Conservation (phyloP, 2,888 invertebrate genomes). For the Drosophila multiciliata region DNA sequence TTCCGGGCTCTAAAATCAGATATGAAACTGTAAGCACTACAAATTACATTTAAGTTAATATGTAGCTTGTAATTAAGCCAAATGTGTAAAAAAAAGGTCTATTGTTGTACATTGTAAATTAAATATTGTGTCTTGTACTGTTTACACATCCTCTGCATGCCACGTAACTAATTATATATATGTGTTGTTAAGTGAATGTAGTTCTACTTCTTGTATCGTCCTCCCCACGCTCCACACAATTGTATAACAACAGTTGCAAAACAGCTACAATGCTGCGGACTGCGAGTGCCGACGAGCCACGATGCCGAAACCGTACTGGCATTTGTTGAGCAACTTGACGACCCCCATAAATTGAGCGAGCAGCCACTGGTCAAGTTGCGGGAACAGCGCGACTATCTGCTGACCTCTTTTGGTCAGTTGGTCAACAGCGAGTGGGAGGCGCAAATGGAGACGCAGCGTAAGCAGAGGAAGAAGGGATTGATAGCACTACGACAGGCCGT, state of each 20-base stretch:
- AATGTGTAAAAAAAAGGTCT: neutral
- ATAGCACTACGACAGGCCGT: constrained; percentile 1
- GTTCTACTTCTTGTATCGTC: constrained; percentile 10
- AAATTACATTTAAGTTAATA: neutral
- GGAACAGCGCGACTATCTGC: constrained; percentile 56
- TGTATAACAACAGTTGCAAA: constrained; percentile 8
- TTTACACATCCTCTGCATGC: neutral
- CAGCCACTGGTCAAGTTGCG: constrained; percentile 35
- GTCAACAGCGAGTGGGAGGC: constrained; percentile 36
- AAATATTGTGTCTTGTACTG: neutral
- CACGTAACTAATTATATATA: neutral
- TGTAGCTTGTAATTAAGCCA: neutral
- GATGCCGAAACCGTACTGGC: constrained; percentile 49
- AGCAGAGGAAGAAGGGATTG: constrained; percentile 9
- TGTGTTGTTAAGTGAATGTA: constrained; percentile 1
- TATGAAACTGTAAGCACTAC: neutral
- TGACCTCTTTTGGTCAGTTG: constrained; percentile 49
- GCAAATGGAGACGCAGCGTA: neutral
- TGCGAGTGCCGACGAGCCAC: constrained; percentile 56
- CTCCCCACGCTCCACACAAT: neutral
- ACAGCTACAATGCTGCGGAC: constrained; percentile 1
- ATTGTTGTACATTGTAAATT: neutral
- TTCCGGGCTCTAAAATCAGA: neutral
- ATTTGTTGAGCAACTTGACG: constrained; percentile 52
- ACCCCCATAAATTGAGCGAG: neutral